phyloP scores from a whole-genome alignment of 2,113 vertebrate species.

The Arvicanthis niloticus region DNA sequence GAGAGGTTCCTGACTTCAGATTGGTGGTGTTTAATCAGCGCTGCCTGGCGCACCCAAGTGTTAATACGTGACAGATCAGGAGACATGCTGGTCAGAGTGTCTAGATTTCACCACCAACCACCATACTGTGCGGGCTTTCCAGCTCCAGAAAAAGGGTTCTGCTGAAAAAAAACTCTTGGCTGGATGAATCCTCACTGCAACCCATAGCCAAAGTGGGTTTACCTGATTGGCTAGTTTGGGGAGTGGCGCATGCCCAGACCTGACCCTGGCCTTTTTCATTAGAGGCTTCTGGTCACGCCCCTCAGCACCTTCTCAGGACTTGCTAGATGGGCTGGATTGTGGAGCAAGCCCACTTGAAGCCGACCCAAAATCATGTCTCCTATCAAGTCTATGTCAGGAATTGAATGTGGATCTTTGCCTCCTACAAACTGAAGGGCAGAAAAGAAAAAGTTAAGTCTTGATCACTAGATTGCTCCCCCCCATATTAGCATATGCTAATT shows the following conservation, averaged over 20 bases:
- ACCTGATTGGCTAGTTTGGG: not conserved
- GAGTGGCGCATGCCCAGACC: not conserved
- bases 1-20: not conserved
- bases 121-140: not conserved
- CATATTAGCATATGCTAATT: not conserved
- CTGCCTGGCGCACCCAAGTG: not conserved
- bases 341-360: not conserved
- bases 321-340: not conserved
- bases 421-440: not conserved
- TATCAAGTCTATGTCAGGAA: not conserved
- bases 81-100: not conserved
- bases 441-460: not conserved
- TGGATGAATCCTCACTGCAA: too few species aligned
- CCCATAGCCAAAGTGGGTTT: not conserved
- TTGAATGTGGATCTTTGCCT: not conserved
- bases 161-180: not conserved
- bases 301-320: too few species aligned
- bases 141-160: not conserved
- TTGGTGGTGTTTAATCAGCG: not conserved
- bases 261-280: not conserved
- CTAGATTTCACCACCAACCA: not conserved
- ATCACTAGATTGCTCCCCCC: not conserved
- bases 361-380: not conserved
- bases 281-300: fast-evolving
- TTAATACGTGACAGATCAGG: not conserved